Evolutionary conservation across 2,888 invertebrate species (phyloP).

Genomic region (Amphipoea lucens): DNA sequence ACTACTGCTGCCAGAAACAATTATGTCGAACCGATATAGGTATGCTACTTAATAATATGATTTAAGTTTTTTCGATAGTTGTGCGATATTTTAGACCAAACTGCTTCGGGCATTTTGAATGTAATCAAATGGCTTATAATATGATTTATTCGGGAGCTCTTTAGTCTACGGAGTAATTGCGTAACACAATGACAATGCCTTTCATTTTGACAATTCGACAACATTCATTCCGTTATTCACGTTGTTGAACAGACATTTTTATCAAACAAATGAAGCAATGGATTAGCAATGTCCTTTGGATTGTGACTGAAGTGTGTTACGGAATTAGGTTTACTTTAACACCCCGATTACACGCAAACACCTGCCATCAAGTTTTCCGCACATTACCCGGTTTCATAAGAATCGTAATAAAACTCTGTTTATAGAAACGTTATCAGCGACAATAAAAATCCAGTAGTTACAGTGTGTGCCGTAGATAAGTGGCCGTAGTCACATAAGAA

Average conservation of each 20-base stretch:
- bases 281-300: not conserved
- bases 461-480: slow-evolving; percentile 74
- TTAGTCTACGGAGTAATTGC: not conserved
- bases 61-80: not conserved
- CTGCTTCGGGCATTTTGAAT: not conserved
- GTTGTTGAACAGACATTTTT: not conserved
- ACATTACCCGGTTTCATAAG: slow-evolving; percentile 27
- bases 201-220: not conserved
- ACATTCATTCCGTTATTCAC: not conserved
- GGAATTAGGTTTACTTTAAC: not conserved
- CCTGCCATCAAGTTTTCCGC: not conserved
- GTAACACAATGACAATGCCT: not conserved
- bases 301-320: not conserved
- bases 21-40: not conserved
- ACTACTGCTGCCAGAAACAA: not conserved
- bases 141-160: not conserved
- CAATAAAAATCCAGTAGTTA: slow-evolving; percentile 75
- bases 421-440: slow-evolving; percentile 73
- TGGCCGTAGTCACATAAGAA: slow-evolving; percentile 58
- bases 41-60: not conserved
- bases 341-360: not conserved
- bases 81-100: not conserved
- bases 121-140: not conserved
- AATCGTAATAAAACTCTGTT: slow-evolving; percentile 58
- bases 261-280: not conserved